Conservation (phyloP, 2,888 invertebrate genomes). For the Brachylomia viminalis region DNA sequence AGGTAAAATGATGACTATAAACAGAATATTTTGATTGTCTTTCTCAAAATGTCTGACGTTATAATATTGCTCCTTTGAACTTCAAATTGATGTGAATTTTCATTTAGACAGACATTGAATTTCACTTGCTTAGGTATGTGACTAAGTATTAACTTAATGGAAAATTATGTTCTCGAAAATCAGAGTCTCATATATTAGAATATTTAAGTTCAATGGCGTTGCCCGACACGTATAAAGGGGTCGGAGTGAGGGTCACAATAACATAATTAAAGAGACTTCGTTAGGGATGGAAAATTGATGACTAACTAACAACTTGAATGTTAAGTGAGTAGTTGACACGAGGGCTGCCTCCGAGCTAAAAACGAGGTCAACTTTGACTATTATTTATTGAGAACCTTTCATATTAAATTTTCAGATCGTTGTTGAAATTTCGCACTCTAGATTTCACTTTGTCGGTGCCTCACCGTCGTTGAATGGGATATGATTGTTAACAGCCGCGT, state of each 20-base stretch:
- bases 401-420: conserved; percentile 17
- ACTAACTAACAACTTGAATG: conserved; percentile 77
- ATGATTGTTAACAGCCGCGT: conserved; percentile 4
- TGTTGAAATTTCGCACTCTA: conserved; percentile 29
- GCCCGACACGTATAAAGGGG: conserved; percentile 61
- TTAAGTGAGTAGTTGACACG: conserved; percentile 68
- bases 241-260: conserved; percentile 72
- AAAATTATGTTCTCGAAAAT: conserved; percentile 52
- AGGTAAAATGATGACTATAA: conserved; percentile 4
- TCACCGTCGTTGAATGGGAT: conserved; percentile 1
- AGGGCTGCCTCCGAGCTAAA: conserved; percentile 58
- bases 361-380: conserved; percentile 69
- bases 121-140: conserved; percentile 6
- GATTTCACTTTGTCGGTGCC: conserved; percentile 1
- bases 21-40: conserved; percentile 29
- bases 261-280: conserved; percentile 77
- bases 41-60: conserved; percentile 17
- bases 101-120: conserved; percentile 26
- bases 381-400: conserved; percentile 49
- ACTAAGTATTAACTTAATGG: conserved; percentile 30
- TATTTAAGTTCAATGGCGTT: conserved; percentile 54
- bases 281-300: conserved; percentile 76
- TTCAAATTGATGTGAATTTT: conserved; percentile 24
- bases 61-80: conserved; percentile 26
- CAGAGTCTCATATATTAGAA: conserved; percentile 35